Conservation (phyloP, 2,113 vertebrate species). For the Tinamus guttatus region DNA sequence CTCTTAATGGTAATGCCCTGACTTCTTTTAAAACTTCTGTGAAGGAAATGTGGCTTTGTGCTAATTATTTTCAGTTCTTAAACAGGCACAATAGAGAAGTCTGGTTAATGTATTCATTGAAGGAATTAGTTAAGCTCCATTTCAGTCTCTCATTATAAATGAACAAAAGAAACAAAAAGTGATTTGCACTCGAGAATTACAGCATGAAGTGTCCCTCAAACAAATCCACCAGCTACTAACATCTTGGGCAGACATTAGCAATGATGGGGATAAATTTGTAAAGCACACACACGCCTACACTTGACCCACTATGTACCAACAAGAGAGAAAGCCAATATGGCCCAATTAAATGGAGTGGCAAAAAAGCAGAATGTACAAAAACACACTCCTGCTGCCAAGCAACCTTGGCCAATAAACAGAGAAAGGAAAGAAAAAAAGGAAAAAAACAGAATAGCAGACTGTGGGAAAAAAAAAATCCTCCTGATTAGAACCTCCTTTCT, state of each 20-base stretch:
- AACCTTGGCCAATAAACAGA: slow-evolving; percentile 66
- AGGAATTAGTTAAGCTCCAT: slow-evolving; percentile 82
- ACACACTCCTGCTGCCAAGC: slow-evolving; percentile 72
- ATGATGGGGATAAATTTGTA: slow-evolving; percentile 61
- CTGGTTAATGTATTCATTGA: slow-evolving; percentile 78
- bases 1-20: slow-evolving; percentile 65
- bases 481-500: neutral
- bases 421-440: neutral
- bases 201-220: slow-evolving; percentile 76
- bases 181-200: slow-evolving; percentile 78
- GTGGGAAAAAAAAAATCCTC: neutral
- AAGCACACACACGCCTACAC: slow-evolving; percentile 79
- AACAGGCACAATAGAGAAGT: slow-evolving; percentile 75
- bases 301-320: slow-evolving; percentile 76
- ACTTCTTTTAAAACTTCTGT: slow-evolving; percentile 75
- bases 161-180: slow-evolving; percentile 81
- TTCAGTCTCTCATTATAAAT: slow-evolving; percentile 76
- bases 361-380: slow-evolving; percentile 61
- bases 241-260: slow-evolving; percentile 62
- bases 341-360: slow-evolving; percentile 63
- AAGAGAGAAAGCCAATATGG: slow-evolving; percentile 71
- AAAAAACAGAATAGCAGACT: neutral
- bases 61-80: slow-evolving; percentile 79
- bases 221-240: slow-evolving; percentile 71
- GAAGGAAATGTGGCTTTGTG: slow-evolving; percentile 77